These are phyloP conservation scores for Allolobophora icterica DNA, from an alignment of 2,888 invertebrate genomes.

Conservation along the genomic window DNA sequence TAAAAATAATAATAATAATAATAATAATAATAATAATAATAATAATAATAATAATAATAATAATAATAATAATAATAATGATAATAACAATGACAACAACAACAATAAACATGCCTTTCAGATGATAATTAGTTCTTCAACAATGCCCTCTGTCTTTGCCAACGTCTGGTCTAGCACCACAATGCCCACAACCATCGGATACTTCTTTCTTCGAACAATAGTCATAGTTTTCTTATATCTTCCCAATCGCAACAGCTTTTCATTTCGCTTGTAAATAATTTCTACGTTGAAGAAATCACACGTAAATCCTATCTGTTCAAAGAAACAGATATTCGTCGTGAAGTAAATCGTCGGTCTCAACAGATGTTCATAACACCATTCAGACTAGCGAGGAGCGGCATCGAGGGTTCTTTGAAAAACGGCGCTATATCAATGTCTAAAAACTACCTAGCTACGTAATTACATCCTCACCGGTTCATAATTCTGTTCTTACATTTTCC, in stretches of 20 bases:
- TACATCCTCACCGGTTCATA: background rate
- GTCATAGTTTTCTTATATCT: background rate
- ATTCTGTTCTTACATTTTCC: background rate
- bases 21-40: no score
- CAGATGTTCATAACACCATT: background rate
- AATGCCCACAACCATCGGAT: background rate
- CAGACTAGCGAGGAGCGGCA: background rate
- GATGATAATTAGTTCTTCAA: background rate
- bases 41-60: no score
- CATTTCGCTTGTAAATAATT: background rate
- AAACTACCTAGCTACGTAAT: background rate
- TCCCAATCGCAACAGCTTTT: background rate
- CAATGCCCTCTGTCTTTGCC: background rate
- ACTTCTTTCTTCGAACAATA: background rate
- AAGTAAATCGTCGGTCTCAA: background rate
- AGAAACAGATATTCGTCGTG: background rate
- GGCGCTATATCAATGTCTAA: background rate
- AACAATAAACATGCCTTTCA: background rate
- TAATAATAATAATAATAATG: no score
- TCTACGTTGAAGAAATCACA: background rate
- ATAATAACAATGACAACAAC: background rate
- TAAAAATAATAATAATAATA: no score
- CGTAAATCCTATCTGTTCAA: background rate
- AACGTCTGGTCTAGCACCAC: background rate
- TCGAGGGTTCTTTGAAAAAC: background rate